Percentiles rank a stretch among this genome's conserved stretches.
phyloP scores from a whole-genome alignment of 2,113 vertebrate species.

The Trinectes maculatus region DNA sequence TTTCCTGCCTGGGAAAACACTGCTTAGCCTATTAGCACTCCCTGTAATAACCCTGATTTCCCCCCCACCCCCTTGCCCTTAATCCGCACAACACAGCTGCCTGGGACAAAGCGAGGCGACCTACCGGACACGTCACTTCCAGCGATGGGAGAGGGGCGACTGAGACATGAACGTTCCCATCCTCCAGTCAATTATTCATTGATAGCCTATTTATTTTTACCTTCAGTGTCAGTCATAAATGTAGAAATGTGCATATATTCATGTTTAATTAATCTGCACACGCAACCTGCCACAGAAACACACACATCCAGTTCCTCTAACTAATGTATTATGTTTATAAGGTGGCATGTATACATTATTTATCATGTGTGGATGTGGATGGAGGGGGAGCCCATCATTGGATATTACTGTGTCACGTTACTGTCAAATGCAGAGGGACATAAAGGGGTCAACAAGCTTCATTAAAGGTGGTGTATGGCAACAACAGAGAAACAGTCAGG shows the following conservation, averaged over 20 bases:
- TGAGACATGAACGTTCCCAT: slow-evolving; percentile 42
- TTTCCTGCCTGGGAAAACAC: slow-evolving; percentile 67
- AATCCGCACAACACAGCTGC: slow-evolving; percentile 68
- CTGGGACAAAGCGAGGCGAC: slow-evolving; percentile 60
- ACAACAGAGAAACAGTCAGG: slow-evolving; percentile 37
- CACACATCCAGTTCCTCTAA: slow-evolving; percentile 66
- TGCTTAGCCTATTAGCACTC: slow-evolving; percentile 77
- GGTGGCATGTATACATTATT: slow-evolving; percentile 77
- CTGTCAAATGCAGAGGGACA: slow-evolving; percentile 73
- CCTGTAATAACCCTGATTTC: slow-evolving; percentile 45
- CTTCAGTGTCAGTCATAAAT: slow-evolving; percentile 77
- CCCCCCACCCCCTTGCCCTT: slow-evolving; percentile 36
- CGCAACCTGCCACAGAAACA: slow-evolving; percentile 58
- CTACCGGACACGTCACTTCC: slow-evolving; percentile 65
- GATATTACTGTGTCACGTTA: slow-evolving; percentile 78
- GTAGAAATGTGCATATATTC: slow-evolving; percentile 74
- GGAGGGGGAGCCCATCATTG: slow-evolving; percentile 61
- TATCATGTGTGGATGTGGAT: slow-evolving; percentile 52
- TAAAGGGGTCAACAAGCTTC: slow-evolving; percentile 72
- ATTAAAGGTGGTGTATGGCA: slow-evolving; percentile 59
- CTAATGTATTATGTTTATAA: slow-evolving; percentile 84
- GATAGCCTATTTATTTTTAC: slow-evolving; percentile 82
- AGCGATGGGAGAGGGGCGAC: slow-evolving; percentile 20
- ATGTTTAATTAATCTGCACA: slow-evolving; percentile 78
- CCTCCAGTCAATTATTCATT: slow-evolving; percentile 82